Conservation (phyloP, 2,888 invertebrate genomes). For the Acanthosepion esculentum region DNA sequence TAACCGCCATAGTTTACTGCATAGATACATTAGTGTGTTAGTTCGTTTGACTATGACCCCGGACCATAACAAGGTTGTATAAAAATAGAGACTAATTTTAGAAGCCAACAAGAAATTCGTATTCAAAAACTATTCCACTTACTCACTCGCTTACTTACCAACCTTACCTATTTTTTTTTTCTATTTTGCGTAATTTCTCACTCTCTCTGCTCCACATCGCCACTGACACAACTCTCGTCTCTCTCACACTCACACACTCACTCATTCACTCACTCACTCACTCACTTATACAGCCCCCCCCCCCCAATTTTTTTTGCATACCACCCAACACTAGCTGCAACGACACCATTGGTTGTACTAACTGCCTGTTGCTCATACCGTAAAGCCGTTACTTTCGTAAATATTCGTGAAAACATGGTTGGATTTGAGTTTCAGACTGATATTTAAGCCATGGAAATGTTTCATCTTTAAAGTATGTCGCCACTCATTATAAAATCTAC, state of each 20-base stretch:
- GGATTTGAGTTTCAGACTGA: no score
- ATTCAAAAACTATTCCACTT: not conserved
- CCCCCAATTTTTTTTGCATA: not conserved
- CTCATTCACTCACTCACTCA: no score
- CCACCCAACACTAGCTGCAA: not conserved
- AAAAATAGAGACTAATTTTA: not conserved
- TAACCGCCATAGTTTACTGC: not conserved
- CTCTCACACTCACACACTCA: no score
- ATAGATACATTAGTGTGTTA: not conserved
- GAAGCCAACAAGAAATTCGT: not conserved
- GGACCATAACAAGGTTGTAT: conserved; percentile 18
- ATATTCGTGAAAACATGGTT: no score
- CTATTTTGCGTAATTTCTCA: not conserved
- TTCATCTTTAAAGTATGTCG: no score
- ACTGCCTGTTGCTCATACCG: not conserved
- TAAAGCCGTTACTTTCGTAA: not conserved
- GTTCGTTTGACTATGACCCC: not conserved
- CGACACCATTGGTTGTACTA: not conserved
- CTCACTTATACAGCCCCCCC: no score
- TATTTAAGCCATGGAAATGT: no score
- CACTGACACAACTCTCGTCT: no score
- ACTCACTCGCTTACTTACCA: not conserved
- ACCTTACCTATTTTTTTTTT: not conserved
- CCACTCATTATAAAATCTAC: no score
- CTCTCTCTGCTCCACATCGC: no score